Conservation (phyloP, 2,888 invertebrate genomes). For the Drosophila pseudotalamancana region DNA sequence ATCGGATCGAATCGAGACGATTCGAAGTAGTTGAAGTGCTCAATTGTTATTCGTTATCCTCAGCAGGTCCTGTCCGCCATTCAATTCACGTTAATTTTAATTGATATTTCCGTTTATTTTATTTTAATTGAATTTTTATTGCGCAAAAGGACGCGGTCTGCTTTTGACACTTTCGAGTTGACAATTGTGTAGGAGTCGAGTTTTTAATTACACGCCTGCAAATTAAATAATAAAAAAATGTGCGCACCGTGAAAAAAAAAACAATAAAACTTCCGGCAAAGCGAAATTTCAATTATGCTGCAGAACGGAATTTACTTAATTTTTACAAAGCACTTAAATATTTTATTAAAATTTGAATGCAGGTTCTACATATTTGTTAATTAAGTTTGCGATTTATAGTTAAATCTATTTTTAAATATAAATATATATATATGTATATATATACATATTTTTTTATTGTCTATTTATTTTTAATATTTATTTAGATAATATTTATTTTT, state of each 20-base stretch:
- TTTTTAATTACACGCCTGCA: conserved; percentile 36
- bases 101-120: conserved; percentile 34
- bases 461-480: too few relatives aligned
- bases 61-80: conserved; percentile 5
- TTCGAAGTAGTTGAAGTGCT: conserved; percentile 14
- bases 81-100: conserved; percentile 36
- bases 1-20: conserved; percentile 6
- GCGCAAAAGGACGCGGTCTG: conserved; percentile 13
- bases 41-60: conserved; percentile 21
- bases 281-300: conserved; percentile 18
- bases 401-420: too few relatives aligned
- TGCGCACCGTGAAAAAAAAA: conserved; percentile 1
- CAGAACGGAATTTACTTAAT: background rate
- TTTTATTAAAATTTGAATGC: background rate
- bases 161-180: conserved; percentile 32
- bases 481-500: too few relatives aligned
- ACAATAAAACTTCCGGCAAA: conserved; percentile 6
- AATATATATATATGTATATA: too few relatives aligned
- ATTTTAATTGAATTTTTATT: conserved; percentile 46
- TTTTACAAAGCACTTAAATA: too few relatives aligned
- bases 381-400: too few relatives aligned
- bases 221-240: conserved; percentile 34
- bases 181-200: background rate
- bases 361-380: too few relatives aligned
- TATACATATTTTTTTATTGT: too few relatives aligned